These are phyloP conservation scores for Agrenia bidenticulata DNA, from an alignment of 2,888 invertebrate species.

Conservation along the genomic window DNA sequence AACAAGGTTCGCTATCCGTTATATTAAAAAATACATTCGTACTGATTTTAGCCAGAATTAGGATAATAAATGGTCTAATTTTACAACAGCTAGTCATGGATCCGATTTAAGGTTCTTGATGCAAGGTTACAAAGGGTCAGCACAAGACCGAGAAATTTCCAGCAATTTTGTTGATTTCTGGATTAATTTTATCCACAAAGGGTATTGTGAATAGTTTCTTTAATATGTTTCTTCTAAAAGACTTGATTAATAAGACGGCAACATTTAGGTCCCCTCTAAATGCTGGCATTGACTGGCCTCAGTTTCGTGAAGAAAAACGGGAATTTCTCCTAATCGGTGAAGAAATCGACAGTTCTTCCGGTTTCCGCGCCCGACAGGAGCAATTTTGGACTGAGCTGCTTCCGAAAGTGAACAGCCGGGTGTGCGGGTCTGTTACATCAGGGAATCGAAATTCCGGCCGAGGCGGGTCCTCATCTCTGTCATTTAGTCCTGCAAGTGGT, in stretches of 20 bases:
- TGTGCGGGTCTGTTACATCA: constrained; percentile 18
- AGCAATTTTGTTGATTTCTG: constrained; percentile 37
- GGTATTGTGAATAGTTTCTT: too few relatives aligned
- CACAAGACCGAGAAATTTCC: constrained; percentile 35
- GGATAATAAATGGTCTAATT: too few relatives aligned
- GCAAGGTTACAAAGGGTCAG: constrained; percentile 35
- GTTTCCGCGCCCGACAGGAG: constrained; percentile 35
- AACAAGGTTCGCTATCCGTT: too few relatives aligned
- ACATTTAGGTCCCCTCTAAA: constrained; percentile 38
- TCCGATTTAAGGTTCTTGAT: constrained; percentile 39
- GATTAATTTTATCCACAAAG: constrained; percentile 48
- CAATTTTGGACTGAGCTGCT: constrained; percentile 42
- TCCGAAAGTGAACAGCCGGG: constrained; percentile 17
- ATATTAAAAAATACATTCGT: too few relatives aligned
- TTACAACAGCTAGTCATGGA: constrained; percentile 42
- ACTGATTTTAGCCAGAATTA: too few relatives aligned
- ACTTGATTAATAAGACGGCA: too few relatives aligned
- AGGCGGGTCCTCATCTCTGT: background rate
- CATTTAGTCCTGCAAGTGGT: background rate
- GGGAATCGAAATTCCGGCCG: background rate
- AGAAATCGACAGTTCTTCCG: constrained; percentile 18
- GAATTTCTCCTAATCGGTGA: constrained; percentile 32
- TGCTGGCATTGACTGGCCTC: constrained; percentile 45
- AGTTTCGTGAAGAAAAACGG: constrained; percentile 34
- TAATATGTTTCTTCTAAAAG: constrained; percentile 7